phyloP scores from a whole-genome alignment of 2,888 invertebrate genomes.

The Bruchidius siliquastri region DNA sequence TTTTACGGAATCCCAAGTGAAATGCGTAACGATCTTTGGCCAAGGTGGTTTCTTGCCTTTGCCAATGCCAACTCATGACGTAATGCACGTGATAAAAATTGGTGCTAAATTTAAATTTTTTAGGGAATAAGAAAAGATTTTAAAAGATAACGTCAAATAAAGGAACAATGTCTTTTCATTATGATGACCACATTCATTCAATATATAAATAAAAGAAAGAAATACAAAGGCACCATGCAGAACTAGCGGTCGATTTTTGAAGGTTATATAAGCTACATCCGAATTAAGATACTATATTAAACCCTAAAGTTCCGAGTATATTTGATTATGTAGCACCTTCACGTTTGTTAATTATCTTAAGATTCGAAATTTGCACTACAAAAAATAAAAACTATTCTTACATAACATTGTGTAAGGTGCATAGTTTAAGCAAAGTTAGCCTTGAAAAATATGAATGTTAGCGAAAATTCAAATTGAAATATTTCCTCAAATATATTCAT shows the following conservation, averaged over 20 bases:
- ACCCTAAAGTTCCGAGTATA: background rate
- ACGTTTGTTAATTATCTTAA: background rate
- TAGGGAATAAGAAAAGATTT: too few species aligned
- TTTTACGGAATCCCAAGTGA: background rate
- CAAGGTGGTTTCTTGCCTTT: background rate
- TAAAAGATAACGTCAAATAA: too few species aligned
- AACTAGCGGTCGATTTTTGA: background rate
- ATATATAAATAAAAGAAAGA: too few species aligned
- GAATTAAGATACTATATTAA: background rate
- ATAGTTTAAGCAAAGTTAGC: background rate
- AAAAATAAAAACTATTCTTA: background rate
- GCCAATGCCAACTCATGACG: background rate
- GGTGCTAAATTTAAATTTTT: background rate
- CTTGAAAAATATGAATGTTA: background rate
- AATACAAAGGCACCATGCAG: too few species aligned
- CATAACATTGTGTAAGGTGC: background rate
- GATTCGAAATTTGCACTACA: background rate
- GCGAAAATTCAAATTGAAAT: background rate
- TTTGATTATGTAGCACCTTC: background rate
- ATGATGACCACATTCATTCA: too few species aligned
- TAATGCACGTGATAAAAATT: background rate
- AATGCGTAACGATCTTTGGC: background rate
- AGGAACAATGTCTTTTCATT: too few species aligned
- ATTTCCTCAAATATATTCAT: background rate
- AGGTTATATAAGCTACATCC: background rate